A percentile compares a stretch with the other conserved stretches of the same genome.
Conservation (phyloP, 2,797 vertebrate genomes). For the Spatula versicolor region DNA sequence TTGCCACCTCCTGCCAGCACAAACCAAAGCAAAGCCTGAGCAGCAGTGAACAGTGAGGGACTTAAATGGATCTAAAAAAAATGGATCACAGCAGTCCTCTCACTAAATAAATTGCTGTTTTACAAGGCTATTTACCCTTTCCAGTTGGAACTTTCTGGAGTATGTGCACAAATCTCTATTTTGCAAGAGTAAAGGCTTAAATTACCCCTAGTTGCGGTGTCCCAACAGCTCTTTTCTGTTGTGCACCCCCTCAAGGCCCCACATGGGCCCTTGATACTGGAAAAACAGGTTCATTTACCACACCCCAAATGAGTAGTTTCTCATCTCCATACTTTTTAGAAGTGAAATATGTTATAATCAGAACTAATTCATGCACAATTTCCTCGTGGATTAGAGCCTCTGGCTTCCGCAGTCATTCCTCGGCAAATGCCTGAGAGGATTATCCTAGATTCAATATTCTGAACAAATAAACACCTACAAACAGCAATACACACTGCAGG, state of each 20-base stretch:
- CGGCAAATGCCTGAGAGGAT: slow-evolving; percentile 67
- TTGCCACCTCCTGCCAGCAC: neutral
- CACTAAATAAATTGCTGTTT: neutral
- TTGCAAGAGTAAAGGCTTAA: neutral
- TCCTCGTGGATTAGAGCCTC: neutral
- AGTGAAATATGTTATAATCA: slow-evolving; percentile 52
- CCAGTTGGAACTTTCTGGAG: neutral
- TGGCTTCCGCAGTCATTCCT: slow-evolving; percentile 54
- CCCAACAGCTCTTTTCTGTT: neutral
- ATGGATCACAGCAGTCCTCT: neutral
- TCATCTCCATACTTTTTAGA: slow-evolving; percentile 8
- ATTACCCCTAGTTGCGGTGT: fast-evolving
- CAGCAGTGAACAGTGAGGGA: neutral
- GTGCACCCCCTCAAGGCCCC: neutral
- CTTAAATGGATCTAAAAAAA: neutral
- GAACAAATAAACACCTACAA: slow-evolving; percentile 38
- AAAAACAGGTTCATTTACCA: slow-evolving; percentile 7
- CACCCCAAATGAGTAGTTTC: neutral
- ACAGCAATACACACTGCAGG: neutral
- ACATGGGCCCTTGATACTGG: neutral
- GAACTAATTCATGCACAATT: neutral
- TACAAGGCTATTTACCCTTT: neutral
- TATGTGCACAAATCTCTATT: neutral
- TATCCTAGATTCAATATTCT: slow-evolving; percentile 57
- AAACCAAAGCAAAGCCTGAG: neutral